Conservation (phyloP, 2,113 vertebrate species). For the Balaeniceps rex region DNA sequence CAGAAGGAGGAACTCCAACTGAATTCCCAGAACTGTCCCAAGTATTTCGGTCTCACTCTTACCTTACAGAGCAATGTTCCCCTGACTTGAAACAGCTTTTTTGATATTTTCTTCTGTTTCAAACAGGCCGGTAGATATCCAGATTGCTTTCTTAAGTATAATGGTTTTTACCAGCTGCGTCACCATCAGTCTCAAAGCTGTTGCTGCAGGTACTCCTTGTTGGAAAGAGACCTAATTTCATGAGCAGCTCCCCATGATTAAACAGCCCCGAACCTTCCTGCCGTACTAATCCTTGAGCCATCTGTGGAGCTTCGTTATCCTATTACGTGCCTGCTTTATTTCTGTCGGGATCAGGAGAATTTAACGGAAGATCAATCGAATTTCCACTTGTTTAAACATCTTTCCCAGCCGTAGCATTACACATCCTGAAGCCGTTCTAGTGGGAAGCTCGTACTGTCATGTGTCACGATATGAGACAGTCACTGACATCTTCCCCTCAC, state of each 20-base stretch:
- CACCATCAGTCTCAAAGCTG: not conserved
- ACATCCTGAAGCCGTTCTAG: not conserved
- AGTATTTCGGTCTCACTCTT: not conserved
- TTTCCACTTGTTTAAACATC: not conserved
- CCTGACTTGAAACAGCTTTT: not conserved
- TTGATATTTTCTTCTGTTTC: not conserved
- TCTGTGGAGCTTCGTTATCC: not conserved
- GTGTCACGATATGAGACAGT: not conserved
- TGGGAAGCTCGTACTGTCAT: not conserved
- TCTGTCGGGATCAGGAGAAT: not conserved
- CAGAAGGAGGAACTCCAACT: not conserved
- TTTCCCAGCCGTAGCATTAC: not conserved
- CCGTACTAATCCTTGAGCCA: not conserved
- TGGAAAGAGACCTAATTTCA: not conserved
- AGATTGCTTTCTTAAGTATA: not conserved
- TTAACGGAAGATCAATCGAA: not conserved
- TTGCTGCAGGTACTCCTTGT: not conserved
- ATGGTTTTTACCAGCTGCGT: not conserved
- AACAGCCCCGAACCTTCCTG: not conserved
- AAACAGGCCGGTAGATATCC: not conserved
- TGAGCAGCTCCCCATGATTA: not conserved
- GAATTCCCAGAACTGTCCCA: not conserved
- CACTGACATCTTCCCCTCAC: not conserved
- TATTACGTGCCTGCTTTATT: not conserved
- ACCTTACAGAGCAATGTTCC: not conserved